Base-by-base conservation (phyloP, 2,113 vertebrate species). In the Aegithalos caudatus region DNA sequence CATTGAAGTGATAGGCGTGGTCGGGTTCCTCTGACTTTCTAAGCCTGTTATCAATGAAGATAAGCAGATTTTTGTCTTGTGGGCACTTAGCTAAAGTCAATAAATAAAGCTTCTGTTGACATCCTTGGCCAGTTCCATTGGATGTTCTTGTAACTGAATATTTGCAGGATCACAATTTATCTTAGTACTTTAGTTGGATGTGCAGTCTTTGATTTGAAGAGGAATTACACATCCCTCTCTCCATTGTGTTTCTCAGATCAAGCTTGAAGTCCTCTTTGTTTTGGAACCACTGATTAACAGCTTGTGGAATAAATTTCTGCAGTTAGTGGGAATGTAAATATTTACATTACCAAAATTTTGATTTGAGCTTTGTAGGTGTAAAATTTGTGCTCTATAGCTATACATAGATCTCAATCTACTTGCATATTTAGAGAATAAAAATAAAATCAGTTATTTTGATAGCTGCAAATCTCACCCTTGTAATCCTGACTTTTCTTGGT, bases 31-130 rank as follows among this genome's bases (percentile, higher is more conserved):
- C 64, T 71, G 90, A 29, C 28, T 90, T 95, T 77, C 79, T 74
- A 53, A 90, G 51, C 2, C 1, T 15, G 25, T 88, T 93, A 67
- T 78, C 53, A 38, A 7, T 53, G 53, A 79, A 91, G 84, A 81
- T 56, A 90, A 88, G 53, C n/a, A 90, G 67, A 67, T 67, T 92
- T 93, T 90, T 90, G 53, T 90, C 69, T 66, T 86, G 58, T 48
- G 45, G 61, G 12, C 72, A 35, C 58, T 95, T 83, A 94, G 15
- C 45, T 20, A 76, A 71, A 77, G 62, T 90, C 81, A 83, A 51
- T 69, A 80, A 93, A 77, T 56, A 70, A 38, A 80, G n/a, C 77
- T 71, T 70, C 70, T 92, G 35, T 69, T 94, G 58, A 87, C 58
- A 82, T 91, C 42, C 24, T 85, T 50, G 64, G 57, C 9, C 58